A percentile compares a stretch with the other conserved stretches of the same genome.
phyloP scores from a whole-genome alignment of 1,140 invertebrate genomes.

The Melanaphis sacchari region DNA sequence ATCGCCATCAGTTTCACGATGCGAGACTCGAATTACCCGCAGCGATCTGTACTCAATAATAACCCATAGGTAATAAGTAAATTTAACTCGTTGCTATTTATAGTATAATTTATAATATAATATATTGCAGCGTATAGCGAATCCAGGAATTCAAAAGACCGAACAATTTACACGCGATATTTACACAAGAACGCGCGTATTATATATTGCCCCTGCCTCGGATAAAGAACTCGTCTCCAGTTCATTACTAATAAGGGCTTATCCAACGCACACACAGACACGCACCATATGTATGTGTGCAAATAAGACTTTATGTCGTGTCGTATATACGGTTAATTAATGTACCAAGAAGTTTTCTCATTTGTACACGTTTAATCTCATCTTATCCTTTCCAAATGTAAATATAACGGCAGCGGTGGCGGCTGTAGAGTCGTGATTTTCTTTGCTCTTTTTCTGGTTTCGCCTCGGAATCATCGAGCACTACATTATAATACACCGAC shows the following conservation, averaged over 20 bases:
- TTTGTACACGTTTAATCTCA: constrained; percentile 34
- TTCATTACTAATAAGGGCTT: constrained; percentile 33
- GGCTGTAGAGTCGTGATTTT: background rate
- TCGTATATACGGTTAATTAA: constrained; percentile 33
- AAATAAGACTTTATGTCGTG: constrained; percentile 5
- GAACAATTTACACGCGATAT: constrained; percentile 16
- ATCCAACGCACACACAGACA: background rate
- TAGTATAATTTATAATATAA: background rate
- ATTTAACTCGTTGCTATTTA: background rate
- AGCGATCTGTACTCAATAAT: too few relatives aligned
- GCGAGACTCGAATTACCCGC: too few relatives aligned
- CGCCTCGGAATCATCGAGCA: background rate
- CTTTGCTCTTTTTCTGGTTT: constrained; percentile 15
- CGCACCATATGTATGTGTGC: background rate
- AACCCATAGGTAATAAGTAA: background rate
- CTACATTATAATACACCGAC: background rate
- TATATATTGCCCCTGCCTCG: background rate
- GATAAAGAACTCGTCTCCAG: background rate
- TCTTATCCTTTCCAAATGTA: constrained; percentile 29
- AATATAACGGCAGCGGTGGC: background rate
- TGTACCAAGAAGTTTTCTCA: constrained; percentile 29
- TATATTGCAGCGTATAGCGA: background rate
- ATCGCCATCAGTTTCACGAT: too few relatives aligned
- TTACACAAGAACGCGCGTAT: background rate
- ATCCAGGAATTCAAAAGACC: background rate